Conservation (phyloP, 2,797 vertebrate genomes). For the Rhynchonycteris naso region DNA sequence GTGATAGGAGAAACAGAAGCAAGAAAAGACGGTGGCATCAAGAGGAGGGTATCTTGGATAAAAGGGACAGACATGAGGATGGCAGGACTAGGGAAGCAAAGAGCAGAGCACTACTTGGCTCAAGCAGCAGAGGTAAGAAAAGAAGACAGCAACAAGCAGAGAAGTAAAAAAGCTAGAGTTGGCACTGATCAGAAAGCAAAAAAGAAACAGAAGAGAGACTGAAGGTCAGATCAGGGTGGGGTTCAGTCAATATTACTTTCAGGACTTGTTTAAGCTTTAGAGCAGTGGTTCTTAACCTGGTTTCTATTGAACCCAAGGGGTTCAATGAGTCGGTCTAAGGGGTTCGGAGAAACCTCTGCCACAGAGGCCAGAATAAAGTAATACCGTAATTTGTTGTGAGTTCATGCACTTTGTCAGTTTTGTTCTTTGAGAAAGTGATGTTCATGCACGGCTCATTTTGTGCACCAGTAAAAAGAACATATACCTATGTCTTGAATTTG, state of each 20-base stretch:
- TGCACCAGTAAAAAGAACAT: no score
- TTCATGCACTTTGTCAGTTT: no score
- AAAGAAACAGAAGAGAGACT: background rate
- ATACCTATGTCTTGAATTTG: no score
- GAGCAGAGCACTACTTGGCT: accelerated
- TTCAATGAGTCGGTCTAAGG: no score
- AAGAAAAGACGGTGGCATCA: background rate
- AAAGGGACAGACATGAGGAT: background rate
- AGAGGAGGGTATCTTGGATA: background rate
- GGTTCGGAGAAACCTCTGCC: no score
- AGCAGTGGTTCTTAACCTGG: no score
- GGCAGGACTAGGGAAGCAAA: background rate
- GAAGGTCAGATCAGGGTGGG: background rate
- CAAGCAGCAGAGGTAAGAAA: background rate
- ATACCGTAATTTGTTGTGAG: no score
- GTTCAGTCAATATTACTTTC: accelerated
- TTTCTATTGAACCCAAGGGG: no score
- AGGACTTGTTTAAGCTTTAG: background rate
- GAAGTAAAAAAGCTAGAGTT: background rate
- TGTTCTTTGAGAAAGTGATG: no score
- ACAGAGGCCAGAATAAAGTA: no score
- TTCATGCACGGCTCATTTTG: no score
- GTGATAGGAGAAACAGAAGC: background rate
- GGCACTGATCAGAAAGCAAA: background rate
- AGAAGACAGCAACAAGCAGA: background rate